Conservation (phyloP, 2,797 vertebrate species). For the Spheniscus humboldti region DNA sequence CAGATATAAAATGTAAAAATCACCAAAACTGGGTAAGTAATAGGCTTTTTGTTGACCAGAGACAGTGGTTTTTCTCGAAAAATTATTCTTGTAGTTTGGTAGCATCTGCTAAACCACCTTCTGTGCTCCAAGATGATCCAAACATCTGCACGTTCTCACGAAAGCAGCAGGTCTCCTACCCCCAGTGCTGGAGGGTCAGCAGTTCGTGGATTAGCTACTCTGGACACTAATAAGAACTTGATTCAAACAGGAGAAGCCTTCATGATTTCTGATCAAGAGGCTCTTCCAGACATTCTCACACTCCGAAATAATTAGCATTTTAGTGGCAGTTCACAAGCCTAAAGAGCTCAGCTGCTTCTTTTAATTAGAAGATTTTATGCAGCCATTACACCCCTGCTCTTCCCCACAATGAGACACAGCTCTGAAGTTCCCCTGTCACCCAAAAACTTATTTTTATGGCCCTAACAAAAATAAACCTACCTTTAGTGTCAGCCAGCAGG, state of each 20-base stretch:
- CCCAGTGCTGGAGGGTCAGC: neutral
- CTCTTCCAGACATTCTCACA: neutral
- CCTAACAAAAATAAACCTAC: neutral
- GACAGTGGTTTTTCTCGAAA: neutral
- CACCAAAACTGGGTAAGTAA: neutral
- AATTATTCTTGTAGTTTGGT: neutral
- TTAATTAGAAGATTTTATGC: neutral
- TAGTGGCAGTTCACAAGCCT: neutral
- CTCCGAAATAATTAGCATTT: neutral
- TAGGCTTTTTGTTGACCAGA: neutral
- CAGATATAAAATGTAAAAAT: neutral
- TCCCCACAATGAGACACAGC: neutral
- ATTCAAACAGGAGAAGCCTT: neutral
- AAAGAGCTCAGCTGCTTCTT: neutral
- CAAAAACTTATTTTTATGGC: neutral
- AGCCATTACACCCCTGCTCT: neutral
- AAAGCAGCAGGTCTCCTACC: neutral
- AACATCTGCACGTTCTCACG: accelerated
- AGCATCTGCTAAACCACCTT: neutral
- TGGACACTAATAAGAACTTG: neutral
- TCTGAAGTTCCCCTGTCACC: neutral
- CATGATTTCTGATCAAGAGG: neutral
- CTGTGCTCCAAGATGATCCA: neutral
- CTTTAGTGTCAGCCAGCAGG: neutral
- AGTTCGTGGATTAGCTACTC: neutral